phyloP scores from a whole-genome alignment of 2,113 vertebrate genomes.

The Pelecanus crispus region DNA sequence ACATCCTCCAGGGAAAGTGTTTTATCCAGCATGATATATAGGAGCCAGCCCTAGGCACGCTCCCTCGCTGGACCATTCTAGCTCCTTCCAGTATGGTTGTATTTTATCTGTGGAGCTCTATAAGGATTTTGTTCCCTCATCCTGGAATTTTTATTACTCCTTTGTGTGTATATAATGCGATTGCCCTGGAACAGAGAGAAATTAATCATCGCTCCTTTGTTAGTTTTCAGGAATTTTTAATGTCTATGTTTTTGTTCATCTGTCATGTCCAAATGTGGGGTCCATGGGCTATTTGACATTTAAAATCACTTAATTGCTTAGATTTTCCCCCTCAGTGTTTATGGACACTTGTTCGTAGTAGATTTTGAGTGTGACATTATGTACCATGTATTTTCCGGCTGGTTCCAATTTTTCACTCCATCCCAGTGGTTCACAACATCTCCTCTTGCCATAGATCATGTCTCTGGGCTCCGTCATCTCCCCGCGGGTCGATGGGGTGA shows the following conservation, averaged over 20 bases:
- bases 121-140: slow-evolving; percentile 50
- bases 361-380: not conserved
- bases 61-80: not conserved
- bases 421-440: not conserved
- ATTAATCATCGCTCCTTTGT: slow-evolving; percentile 49
- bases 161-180: slow-evolving; percentile 51
- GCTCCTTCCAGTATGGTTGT: slow-evolving; percentile 18
- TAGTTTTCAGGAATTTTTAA: slow-evolving; percentile 48
- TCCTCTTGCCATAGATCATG: not conserved
- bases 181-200: slow-evolving; percentile 40
- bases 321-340: not conserved
- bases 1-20: not conserved
- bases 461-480: fast-evolving
- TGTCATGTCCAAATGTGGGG: slow-evolving; percentile 23
- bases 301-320: slow-evolving; percentile 25
- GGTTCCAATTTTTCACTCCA: not conserved
- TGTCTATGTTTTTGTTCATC: slow-evolving; percentile 31
- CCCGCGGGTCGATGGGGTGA: fast-evolving
- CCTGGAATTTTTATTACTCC: slow-evolving; percentile 66
- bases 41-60: not conserved
- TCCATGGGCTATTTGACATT: slow-evolving; percentile 7
- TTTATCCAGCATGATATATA: fast-evolving
- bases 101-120: slow-evolving; percentile 37
- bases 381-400: fast-evolving
- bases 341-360: not conserved